Base-by-base conservation (phyloP, 2,888 invertebrate genomes). In the Ptychoptera contaminata region DNA sequence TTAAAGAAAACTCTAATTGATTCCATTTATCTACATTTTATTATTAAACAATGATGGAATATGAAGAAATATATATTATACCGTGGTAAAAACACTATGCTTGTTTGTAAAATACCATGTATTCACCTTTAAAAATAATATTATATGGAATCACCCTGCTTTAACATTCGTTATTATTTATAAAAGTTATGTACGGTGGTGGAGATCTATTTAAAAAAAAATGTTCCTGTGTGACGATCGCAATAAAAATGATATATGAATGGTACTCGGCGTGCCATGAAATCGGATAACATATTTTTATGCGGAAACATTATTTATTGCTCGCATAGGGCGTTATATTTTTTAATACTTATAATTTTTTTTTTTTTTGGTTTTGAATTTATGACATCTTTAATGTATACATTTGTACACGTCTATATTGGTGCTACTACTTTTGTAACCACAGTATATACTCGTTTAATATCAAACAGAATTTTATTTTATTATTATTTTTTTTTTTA, bases 221-320 rank as follows among this genome's bases (percentile, higher is more conserved):
- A 40, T 31, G 16, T 40, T 40, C 40, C 40, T 32, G 40, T 23
- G 23, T 40, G 40, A 40, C 32, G 40, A 40, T 40, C 40, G 40
- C 40, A 40, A 40, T 40, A 62, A 62, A 59, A 61, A 58, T 62
- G 60, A 62, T 56, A 59, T 60, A 62, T 61, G 58, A 54, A 56
- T 48, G 55, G 54, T 54, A 58, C 58, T 57, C 57, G 58, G 59
- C 54, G 58, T 59, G 57, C 60, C 58, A 59, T 59, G 59, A 58
- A 62, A 62, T 62, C 61, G 59, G 60, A 62, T 62, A 60, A 59
- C 57, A 59, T 58, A 61, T 60, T 61, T 52, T 62, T 59, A 61
- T 59, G 56, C 55, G 54, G 56, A 56, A 59, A 57, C 56, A 58
- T 59, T 59, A 62, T 62, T 62, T 62, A 62, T 62, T 54, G 52